These are phyloP conservation scores for Drosophila birchii DNA, from an alignment of 2,888 invertebrate species.

Conservation along the genomic window DNA sequence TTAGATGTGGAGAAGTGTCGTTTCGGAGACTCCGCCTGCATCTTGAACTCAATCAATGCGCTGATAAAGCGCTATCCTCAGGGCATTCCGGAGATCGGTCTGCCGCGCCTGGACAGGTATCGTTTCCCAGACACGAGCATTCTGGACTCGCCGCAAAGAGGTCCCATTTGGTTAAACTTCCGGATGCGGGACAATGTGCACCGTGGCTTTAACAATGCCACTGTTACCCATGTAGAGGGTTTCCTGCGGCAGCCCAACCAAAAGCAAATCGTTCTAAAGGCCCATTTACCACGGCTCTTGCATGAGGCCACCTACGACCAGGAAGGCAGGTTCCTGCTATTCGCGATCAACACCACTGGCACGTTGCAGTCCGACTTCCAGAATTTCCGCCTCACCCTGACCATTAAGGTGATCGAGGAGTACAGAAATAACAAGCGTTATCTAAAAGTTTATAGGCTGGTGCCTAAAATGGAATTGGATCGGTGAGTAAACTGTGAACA, in stretches of 20 bases:
- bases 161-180: constrained; percentile 49
- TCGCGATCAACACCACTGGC: constrained; percentile 56
- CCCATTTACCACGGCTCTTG: constrained; percentile 49
- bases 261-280: constrained; percentile 52
- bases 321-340: constrained; percentile 40
- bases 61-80: constrained; percentile 49
- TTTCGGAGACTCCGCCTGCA: constrained; percentile 51
- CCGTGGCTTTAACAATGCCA: constrained; percentile 59
- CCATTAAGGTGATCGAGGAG: constrained; percentile 51
- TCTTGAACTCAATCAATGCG: constrained; percentile 48
- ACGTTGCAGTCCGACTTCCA: constrained; percentile 51
- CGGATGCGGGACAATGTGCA: constrained; percentile 28
- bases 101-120: constrained; percentile 43
- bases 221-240: constrained; percentile 56
- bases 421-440: constrained; percentile 59
- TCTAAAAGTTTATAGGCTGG: constrained; percentile 53
- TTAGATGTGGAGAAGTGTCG: constrained; percentile 56
- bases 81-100: constrained; percentile 57
- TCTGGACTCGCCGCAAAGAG: constrained; percentile 5
- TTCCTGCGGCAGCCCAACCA: constrained; percentile 58
- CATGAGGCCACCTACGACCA: constrained; percentile 47
- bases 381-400: constrained; percentile 50
- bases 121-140: constrained; percentile 7
- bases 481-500: constrained; percentile 50
- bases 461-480: constrained; percentile 54